Conservation (phyloP, 2,113 vertebrate species). For the Vicugna pacos region DNA sequence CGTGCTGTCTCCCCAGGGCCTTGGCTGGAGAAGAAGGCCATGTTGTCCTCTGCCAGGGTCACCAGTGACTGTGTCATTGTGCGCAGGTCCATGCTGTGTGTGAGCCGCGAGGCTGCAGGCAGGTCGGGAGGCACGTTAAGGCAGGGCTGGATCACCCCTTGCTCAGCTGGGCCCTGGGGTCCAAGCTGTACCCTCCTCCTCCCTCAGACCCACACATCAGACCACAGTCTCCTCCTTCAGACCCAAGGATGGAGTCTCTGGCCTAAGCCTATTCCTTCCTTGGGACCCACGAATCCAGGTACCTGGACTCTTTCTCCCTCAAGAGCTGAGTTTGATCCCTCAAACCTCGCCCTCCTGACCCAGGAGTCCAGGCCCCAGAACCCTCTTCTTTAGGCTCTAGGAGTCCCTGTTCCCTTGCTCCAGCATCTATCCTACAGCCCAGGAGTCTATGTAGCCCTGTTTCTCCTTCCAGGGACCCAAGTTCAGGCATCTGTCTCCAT, state of each 20-base stretch:
- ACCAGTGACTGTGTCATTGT: conserved; percentile 91
- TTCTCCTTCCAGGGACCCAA: not conserved
- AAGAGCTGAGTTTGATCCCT: not conserved
- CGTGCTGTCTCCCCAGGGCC: conserved; percentile 85
- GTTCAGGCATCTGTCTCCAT: not conserved
- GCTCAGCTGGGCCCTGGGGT: not conserved
- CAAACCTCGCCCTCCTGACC: not conserved
- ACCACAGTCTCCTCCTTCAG: not conserved
- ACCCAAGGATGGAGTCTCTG: not conserved
- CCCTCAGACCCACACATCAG: not conserved
- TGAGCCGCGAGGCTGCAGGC: conserved; percentile 67
- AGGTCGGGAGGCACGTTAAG: conserved; percentile 18
- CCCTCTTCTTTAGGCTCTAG: not conserved
- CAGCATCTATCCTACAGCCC: not conserved
- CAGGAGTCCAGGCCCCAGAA: not conserved
- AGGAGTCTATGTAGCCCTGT: not conserved
- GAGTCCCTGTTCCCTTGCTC: not conserved
- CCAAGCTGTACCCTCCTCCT: not conserved
- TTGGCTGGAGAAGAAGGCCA: conserved; percentile 88
- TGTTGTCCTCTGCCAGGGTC: conserved; percentile 92
- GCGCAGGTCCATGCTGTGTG: conserved; percentile 90
- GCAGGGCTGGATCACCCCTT: not conserved
- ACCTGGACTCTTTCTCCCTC: not conserved
- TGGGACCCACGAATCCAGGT: not conserved
- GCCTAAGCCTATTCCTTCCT: not conserved